Evolutionary conservation across 2,888 invertebrate species (phyloP).

Genomic region (Dynastes maya): DNA sequence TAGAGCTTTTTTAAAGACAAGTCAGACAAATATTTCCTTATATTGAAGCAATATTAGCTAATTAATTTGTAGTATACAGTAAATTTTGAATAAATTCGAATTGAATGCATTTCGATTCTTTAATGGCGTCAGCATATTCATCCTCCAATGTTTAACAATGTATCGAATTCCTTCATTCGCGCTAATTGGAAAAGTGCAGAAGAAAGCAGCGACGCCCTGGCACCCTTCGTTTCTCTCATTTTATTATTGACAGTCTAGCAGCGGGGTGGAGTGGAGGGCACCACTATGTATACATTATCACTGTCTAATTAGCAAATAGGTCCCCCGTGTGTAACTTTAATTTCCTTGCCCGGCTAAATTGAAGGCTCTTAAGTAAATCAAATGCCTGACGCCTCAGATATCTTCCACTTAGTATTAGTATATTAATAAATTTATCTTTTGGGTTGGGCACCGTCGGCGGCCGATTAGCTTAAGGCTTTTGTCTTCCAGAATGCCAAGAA

Average conservation of each 20-base stretch:
- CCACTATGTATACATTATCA: constrained; percentile 50
- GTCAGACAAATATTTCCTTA: too few relatives aligned
- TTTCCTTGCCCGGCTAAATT: constrained; percentile 69
- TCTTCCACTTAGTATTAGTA: constrained; percentile 50
- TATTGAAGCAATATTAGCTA: too few relatives aligned
- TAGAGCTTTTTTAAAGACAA: too few relatives aligned
- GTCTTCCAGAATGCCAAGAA: constrained; percentile 32
- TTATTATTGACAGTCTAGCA: constrained; percentile 22
- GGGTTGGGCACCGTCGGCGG: constrained; percentile 49
- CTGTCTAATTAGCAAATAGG: constrained; percentile 67
- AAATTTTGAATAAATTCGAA: constrained; percentile 15
- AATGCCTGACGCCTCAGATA: constrained; percentile 65
- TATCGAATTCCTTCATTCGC: constrained; percentile 44
- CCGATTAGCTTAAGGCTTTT: constrained; percentile 50
- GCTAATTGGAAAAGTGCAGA: constrained; percentile 46
- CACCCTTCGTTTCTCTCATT: constrained; percentile 38
- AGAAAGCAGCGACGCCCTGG: constrained; percentile 32
- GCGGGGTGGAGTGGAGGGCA: constrained; percentile 9
- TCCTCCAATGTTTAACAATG: constrained; percentile 23
- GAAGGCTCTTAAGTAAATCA: constrained; percentile 69
- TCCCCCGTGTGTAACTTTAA: constrained; percentile 65
- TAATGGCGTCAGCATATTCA: constrained; percentile 16
- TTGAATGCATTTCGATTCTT: constrained; percentile 21
- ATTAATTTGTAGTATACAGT: neutral
- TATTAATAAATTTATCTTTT: constrained; percentile 55